These are phyloP conservation scores for Halcyon senegalensis DNA, from an alignment of 2,113 vertebrate genomes.

Conservation along the genomic window DNA sequence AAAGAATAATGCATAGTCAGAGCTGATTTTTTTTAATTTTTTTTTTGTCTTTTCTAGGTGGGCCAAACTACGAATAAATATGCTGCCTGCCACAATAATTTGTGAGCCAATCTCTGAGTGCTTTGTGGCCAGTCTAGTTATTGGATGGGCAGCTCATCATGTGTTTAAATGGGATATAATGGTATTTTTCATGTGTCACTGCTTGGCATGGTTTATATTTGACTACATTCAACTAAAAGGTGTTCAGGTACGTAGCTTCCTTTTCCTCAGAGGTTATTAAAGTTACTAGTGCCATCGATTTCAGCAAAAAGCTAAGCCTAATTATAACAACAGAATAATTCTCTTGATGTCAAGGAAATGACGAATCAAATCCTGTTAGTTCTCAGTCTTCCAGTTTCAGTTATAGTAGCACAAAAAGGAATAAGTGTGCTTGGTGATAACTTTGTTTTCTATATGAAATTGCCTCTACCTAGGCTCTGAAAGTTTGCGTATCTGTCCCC, in stretches of 20 bases:
- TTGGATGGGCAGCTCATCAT: conserved; percentile 95
- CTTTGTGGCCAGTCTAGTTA: conserved; percentile 96
- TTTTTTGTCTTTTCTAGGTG: conserved; percentile 78
- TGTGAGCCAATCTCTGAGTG: conserved; percentile 97
- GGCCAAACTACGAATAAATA: conserved; percentile 96
- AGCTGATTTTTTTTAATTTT: not conserved
- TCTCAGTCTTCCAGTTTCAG: not conserved
- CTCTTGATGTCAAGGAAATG: not conserved
- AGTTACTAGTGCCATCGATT: not conserved
- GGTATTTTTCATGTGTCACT: conserved; percentile 99
- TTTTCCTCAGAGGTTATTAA: not conserved
- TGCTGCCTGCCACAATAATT: conserved; percentile 93
- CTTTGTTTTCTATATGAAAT: not conserved
- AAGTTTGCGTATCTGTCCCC: not conserved
- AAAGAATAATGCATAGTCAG: not conserved
- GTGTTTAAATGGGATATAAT: conserved; percentile 97
- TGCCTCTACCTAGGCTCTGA: not conserved
- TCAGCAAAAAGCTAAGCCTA: not conserved
- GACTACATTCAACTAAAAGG: conserved; percentile 97
- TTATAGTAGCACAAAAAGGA: not conserved
- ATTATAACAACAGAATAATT: not conserved
- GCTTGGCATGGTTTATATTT: conserved; percentile 95
- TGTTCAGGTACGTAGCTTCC: conserved; percentile 85
- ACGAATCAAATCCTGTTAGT: not conserved
- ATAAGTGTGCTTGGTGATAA: not conserved